Evolutionary conservation across 2,797 vertebrate genomes (phyloP).

Genomic region (Rhynchonycteris naso): DNA sequence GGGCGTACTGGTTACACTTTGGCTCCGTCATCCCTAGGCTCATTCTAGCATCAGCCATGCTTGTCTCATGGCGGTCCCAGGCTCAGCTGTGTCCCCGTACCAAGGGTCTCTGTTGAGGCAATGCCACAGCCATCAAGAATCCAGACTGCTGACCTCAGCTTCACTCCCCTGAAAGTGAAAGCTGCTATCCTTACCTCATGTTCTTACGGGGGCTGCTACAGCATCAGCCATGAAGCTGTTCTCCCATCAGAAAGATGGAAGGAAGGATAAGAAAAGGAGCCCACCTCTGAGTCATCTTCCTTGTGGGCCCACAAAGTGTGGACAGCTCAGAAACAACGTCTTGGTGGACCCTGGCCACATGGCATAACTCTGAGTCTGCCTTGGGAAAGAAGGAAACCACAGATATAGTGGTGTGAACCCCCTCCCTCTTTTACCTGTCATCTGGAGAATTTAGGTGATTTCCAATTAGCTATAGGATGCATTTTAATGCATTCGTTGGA

Average conservation of each 20-base stretch:
- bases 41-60: too few species aligned
- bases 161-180: not conserved
- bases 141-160: not conserved
- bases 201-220: not conserved
- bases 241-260: not conserved
- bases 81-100: not conserved
- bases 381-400: not conserved
- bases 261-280: not conserved
- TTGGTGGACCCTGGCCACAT: fast-evolving
- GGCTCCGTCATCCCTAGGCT: not conserved
- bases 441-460: not conserved
- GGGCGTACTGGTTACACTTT: too few species aligned
- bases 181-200: not conserved
- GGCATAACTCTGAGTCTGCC: too few species aligned
- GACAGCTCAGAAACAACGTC: not conserved
- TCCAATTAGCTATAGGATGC: not conserved
- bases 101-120: too few species aligned
- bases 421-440: not conserved
- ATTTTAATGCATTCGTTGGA: not conserved
- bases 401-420: fast-evolving
- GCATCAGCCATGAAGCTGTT: not conserved
- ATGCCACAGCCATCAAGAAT: fast-evolving
- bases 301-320: fast-evolving
- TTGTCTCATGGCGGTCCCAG: not conserved
- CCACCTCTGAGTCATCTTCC: fast-evolving